Evolutionary conservation across 2,888 invertebrate species (phyloP), one percentile per base, ranked within the genome.

Genomic region (Melieria picta): DNA sequence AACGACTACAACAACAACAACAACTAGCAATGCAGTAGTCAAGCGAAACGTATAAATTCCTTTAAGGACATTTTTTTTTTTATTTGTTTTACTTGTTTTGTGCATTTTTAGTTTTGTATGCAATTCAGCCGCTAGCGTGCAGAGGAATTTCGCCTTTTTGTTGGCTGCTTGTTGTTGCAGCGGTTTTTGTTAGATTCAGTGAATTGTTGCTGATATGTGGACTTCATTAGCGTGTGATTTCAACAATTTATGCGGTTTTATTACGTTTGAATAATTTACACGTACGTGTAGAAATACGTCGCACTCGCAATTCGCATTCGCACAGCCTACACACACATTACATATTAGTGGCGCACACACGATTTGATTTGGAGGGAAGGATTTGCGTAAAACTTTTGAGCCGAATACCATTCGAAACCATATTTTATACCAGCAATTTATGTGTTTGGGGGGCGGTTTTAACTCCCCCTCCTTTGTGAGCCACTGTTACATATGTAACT

Each of bases 231-330:
- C 70, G 68, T 64, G 72, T 65, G 70, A 72, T 73, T 72, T 69
- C 42, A 43, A 61, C 65, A 63, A 74, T 74, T 75, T 72, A 73
- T 62, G 43, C 42, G 43, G 13, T 56, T 71, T 68, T 73, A 77
- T 77, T 74, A 74, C 72, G 74, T 74, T 72, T 69, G 75, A 73
- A 75, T 75, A 75, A 74, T 76, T 76, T 75, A 71, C 76, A 76
- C 74, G 68, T 76, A 75, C 74, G 75, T 76, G 75, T 74, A 64
- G 71, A 74, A 72, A 74, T 75, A 60, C 70, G 58, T n/a, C n/a
- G n/a, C n/a, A n/a, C n/a, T n/a, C n/a, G n/a, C n/a, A 52, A 48
- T n/a, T 7, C 46, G 9, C 48, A 5, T 4, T 52, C 52, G 52
- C 7, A 46, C 42, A 47, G 11, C 58, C 13, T 43, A 48, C 50